phyloP scores from a whole-genome alignment of 2,797 vertebrate species.

The Microchirus variegatus region DNA sequence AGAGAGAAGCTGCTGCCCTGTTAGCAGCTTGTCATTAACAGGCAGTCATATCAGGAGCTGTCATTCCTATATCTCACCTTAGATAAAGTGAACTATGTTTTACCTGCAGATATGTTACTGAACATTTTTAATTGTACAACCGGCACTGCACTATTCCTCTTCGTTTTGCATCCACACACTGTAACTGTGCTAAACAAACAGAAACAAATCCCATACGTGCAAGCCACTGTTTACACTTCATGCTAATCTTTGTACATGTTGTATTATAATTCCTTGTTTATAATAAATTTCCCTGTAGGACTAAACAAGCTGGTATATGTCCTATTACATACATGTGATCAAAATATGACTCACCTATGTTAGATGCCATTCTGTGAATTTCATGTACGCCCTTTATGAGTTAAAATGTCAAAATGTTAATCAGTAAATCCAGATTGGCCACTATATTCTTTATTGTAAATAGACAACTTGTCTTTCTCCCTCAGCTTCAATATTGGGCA shows the following conservation, averaged over 20 bases:
- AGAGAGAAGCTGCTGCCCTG: constrained; percentile 2
- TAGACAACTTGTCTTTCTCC: not conserved
- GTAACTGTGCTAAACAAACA: too few species aligned
- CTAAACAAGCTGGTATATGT: not conserved
- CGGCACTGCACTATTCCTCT: too few species aligned
- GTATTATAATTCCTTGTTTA: too few species aligned
- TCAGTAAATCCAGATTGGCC: not conserved
- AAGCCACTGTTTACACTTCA: too few species aligned
- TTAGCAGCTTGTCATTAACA: constrained; percentile 39
- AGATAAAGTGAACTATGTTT: not conserved
- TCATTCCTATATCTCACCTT: not conserved
- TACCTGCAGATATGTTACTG: not conserved
- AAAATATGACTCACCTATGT: constrained; percentile 2
- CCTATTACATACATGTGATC: constrained; percentile 1
- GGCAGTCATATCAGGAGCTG: constrained; percentile 7
- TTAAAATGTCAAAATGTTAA: not conserved
- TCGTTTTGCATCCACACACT: too few species aligned
- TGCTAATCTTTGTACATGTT: too few species aligned
- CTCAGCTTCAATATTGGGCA: constrained; percentile 6
- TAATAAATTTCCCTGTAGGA: not conserved
- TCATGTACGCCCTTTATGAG: not conserved
- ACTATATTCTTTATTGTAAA: too few species aligned
- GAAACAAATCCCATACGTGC: too few species aligned
- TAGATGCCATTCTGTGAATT: not conserved
- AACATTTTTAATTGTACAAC: not conserved